Percentiles rank a stretch among this genome's conserved stretches.
Evolutionary conservation across 2,888 invertebrate species (phyloP).

Genomic region (Polymixis flavicincta): DNA sequence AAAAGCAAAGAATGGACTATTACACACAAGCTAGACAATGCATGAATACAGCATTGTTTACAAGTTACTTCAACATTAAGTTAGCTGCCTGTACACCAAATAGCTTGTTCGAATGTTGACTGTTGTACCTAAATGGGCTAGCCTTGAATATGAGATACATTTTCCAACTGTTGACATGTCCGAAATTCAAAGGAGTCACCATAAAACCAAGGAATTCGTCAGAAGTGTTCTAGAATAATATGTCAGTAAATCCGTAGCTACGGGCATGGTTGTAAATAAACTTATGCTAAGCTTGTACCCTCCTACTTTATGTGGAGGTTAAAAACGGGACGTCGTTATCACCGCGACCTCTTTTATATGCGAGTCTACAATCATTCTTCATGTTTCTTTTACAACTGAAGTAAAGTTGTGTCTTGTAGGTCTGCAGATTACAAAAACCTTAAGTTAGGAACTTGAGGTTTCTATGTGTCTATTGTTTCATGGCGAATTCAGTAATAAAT

Average conservation of each 20-base stretch:
- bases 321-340: conserved; percentile 35
- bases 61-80: too few species aligned
- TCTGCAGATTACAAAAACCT: conserved; percentile 7
- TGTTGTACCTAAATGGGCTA: not conserved
- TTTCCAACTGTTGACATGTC: not conserved
- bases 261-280: conserved; percentile 37
- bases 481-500: not conserved
- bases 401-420: not conserved
- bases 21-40: too few species aligned
- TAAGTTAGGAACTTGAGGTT: too few species aligned
- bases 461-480: not conserved
- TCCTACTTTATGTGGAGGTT: conserved; percentile 30
- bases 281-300: conserved; percentile 43
- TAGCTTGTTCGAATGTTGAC: too few species aligned
- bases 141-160: not conserved
- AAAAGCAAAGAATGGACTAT: too few species aligned
- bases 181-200: not conserved
- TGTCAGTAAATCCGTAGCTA: conserved; percentile 17
- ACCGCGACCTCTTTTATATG: conserved; percentile 40
- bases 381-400: conserved; percentile 36
- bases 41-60: too few species aligned
- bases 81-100: too few species aligned
- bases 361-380: conserved; percentile 13
- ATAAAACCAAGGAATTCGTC: conserved; percentile 13
- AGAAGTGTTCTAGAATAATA: conserved; percentile 20